These are phyloP conservation scores for Tromatobia lineatoria DNA, from an alignment of 2,888 invertebrate genomes.

Conservation along the genomic window DNA sequence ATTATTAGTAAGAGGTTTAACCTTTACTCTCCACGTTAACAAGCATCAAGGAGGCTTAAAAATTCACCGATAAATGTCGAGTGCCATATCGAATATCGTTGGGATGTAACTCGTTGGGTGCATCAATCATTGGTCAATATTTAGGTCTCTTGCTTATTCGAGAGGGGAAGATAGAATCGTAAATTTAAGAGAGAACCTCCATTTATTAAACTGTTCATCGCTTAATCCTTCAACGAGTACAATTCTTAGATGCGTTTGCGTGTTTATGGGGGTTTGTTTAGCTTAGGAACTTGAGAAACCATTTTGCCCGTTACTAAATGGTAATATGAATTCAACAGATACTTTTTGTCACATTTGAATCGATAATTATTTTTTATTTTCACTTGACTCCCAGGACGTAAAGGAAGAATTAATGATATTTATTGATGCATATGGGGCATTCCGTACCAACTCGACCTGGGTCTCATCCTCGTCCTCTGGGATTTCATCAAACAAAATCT, in stretches of 20 bases:
- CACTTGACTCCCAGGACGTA: too few relatives aligned
- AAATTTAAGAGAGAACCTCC: not conserved
- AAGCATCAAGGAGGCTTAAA: not conserved
- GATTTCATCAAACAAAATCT: too few relatives aligned
- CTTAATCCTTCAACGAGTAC: not conserved
- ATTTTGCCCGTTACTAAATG: not conserved
- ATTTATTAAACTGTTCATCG: not conserved
- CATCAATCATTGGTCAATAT: not conserved
- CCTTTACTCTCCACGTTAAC: not conserved
- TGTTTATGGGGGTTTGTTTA: too few relatives aligned
- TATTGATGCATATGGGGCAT: too few relatives aligned
- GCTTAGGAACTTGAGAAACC: not conserved
- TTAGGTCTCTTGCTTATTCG: not conserved
- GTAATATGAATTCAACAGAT: not conserved
- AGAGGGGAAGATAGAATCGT: not conserved
- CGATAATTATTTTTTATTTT: too few relatives aligned
- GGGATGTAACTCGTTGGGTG: conserved; percentile 6
- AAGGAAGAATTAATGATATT: too few relatives aligned
- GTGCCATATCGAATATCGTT: conserved; percentile 18
- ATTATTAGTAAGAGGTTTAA: not conserved
- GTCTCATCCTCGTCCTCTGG: too few relatives aligned
- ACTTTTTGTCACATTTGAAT: too few relatives aligned
- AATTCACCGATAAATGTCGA: conserved; percentile 4
- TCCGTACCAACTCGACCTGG: too few relatives aligned
- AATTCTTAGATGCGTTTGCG: not conserved